Evolutionary conservation across 2,888 invertebrate genomes (phyloP).

Genomic region (Chrysomela aeneicollis): DNA sequence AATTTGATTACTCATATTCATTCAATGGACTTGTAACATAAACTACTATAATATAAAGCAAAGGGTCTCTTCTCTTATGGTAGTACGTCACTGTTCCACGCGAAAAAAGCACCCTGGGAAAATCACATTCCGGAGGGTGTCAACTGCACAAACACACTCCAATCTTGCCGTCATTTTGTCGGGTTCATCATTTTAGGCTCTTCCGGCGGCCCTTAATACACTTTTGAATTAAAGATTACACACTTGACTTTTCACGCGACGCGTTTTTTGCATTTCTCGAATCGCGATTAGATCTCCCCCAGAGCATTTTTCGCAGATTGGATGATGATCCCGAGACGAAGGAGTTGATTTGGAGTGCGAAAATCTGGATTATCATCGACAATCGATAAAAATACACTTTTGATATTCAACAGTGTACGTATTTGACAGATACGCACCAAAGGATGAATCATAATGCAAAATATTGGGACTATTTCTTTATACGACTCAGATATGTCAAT

Average conservation of each 20-base stretch:
- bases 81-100: slow-evolving; percentile 38
- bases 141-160: slow-evolving; percentile 59
- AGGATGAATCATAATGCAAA: no score
- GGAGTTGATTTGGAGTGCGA: background rate
- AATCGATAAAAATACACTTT: background rate
- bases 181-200: slow-evolving; percentile 49
- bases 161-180: slow-evolving; percentile 54
- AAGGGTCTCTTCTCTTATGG: background rate
- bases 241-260: slow-evolving; percentile 41
- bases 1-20: no score
- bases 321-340: background rate
- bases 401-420: no score
- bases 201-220: slow-evolving; percentile 43
- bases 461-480: no score
- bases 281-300: slow-evolving; percentile 17
- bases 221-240: slow-evolving; percentile 48
- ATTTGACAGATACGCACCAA: no score
- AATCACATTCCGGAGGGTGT: slow-evolving; percentile 60
- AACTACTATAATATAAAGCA: no score
- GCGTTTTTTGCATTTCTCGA: slow-evolving; percentile 33
- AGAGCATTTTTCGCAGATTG: background rate
- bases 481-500: no score
- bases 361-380: background rate
- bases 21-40: no score
- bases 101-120: slow-evolving; percentile 54